Evolutionary conservation across 2,113 vertebrate species (phyloP).

Genomic region (Argyrosomus japonicus): DNA sequence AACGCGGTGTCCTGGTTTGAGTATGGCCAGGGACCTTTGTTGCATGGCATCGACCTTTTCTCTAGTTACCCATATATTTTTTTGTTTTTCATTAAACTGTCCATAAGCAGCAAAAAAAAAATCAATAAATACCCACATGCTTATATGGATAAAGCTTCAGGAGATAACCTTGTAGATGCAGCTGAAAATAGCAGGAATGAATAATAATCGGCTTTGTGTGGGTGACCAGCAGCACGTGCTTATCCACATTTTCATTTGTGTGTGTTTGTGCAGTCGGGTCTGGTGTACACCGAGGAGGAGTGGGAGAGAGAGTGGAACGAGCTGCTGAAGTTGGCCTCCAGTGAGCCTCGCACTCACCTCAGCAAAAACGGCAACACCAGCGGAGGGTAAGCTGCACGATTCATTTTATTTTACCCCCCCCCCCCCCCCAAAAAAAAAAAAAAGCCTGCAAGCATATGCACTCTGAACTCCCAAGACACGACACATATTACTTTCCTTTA

Average conservation of each 20-base stretch:
- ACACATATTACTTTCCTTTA: background rate
- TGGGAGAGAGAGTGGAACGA: conserved; percentile 99
- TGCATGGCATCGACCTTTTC: conserved; percentile 18
- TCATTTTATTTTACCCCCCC: background rate
- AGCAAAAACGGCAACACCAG: conserved; percentile 93
- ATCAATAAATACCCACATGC: conserved; percentile 2
- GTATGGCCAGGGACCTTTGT: conserved; percentile 23
- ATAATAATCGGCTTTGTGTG: conserved; percentile 48
- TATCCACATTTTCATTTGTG: conserved; percentile 29
- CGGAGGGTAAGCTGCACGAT: conserved; percentile 87
- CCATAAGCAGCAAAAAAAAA: background rate
- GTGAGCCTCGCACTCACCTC: conserved; percentile 94
- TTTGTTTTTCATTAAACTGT: background rate
- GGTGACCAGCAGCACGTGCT: conserved; percentile 37
- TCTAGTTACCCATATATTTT: conserved; percentile 7
- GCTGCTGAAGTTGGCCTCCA: conserved; percentile 96
- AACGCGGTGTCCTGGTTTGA: conserved; percentile 29
- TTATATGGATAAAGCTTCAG: background rate
- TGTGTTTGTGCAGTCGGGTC: conserved; percentile 88
- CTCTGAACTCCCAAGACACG: conserved; percentile 6
- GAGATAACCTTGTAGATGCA: conserved; percentile 7
- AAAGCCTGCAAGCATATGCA: background rate
- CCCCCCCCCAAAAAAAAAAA: background rate
- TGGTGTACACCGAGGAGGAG: conserved; percentile 97
- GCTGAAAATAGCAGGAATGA: conserved; percentile 25